Evolutionary conservation across 2,113 vertebrate genomes (phyloP), one percentile per base, ranked within the genome.

Genomic region (Arizona elegans): DNA sequence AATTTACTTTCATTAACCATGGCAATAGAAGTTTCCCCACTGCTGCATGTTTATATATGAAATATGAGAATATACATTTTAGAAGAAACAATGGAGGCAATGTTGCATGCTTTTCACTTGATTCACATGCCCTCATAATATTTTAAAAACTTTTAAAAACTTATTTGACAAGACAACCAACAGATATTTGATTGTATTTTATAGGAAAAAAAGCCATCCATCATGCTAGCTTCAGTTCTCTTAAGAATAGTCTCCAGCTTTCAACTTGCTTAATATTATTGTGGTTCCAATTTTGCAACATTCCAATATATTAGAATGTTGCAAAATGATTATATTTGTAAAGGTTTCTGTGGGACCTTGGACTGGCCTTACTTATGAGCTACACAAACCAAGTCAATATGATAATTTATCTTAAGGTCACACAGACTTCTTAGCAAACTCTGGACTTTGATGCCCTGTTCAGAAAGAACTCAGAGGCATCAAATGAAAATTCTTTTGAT

Each of bases 301-400:
- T 1, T 56, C 1, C 29, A 87, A 90, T 55, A 70, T 33, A 70
- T 33, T 70, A 13, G 29, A 70, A 33, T 6, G 8, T 70, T 70
- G 65, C 65, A 33, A 70, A 91, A 85, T 75, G 11, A 90, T 94
- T 43, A 90, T 95, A 58, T 94, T 95, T 94, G 85, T 90, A 89
- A 86, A 87, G 24, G 7, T 11, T 87, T 8, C 21, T 87, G 0
- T 62, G 58, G 81, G 24, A 92, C 94, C 70, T 94, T 92, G 17
- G 91, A 92, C 58, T 90, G 92, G 43, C 6, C 1, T 91, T 89
- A 52, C 90, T 95, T 91, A 86, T 29, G 91, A 94, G 53, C 26
- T 62, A 86, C 33, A 1, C 81, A 93, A 75, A 87, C 52, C 59
- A 75, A 95, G 87, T 93, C 52, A 55, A 56, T 91, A 88, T 50